Percentiles rank a stretch among this genome's conserved stretches.
Conservation (phyloP, 2,113 vertebrate genomes). For the Coptodon bakossiorum region DNA sequence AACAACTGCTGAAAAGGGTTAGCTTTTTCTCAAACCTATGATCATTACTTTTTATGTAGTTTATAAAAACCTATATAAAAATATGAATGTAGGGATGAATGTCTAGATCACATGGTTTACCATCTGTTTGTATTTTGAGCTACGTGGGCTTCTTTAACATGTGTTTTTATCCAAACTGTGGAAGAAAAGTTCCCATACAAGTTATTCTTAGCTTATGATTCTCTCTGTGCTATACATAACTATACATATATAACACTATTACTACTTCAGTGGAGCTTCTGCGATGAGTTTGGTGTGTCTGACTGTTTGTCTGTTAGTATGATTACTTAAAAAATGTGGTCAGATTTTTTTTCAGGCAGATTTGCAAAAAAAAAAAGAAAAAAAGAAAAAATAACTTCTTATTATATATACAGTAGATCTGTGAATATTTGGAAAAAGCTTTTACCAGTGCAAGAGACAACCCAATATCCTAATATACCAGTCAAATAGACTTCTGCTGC, state of each 20-base stretch:
- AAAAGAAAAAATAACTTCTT: background rate
- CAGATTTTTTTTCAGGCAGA: background rate
- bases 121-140: background rate
- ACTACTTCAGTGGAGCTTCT: fast-evolving
- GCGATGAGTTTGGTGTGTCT: background rate
- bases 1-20: background rate
- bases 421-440: background rate
- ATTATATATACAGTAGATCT: background rate
- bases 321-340: background rate
- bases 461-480: background rate
- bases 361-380: background rate
- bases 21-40: fast-evolving
- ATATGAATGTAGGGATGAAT: background rate
- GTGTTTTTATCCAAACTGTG: background rate
- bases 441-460: background rate
- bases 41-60: background rate
- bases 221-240: background rate
- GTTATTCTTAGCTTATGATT: background rate
- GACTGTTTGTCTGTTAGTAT: background rate
- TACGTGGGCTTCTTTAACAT: background rate
- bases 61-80: background rate
- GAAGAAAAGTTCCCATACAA: background rate
- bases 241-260: background rate
- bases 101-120: background rate
- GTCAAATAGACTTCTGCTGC: background rate